Evolutionary conservation across 2,113 vertebrate genomes (phyloP), one percentile per base, ranked within the genome.

Genomic region (Serilophus lunatus): DNA sequence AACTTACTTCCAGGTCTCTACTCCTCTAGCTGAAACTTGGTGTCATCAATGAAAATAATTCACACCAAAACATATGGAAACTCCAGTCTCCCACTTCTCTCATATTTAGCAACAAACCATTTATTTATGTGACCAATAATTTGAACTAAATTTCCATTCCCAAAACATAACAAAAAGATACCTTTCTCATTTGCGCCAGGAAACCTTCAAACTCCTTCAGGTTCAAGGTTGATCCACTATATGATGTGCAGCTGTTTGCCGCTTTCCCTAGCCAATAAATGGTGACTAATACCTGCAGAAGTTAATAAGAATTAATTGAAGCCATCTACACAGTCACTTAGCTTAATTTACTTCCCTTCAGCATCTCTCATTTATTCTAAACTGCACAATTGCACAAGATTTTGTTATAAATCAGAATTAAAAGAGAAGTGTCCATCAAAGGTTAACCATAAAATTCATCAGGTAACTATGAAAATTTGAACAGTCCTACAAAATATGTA

Each of bases 261-360:
- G 98, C 98, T 92, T 98, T 99, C 66, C 99, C 99, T 97, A 99
- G 97, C 99, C 99, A 99, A 97, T 99, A 99, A 95, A 99, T 98
- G 87, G 99, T 99, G 95, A 99, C 98, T 97, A 99, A 96, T 81
- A 99, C 99, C 99, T 99, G 97, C 76, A 77, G 68, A 90, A 95
- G 86, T 93, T 79, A 96, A 93, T 10, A 82, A 86, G 44, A 92
- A 88, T 92, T 95, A 95, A 92, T 92, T 90, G 63, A 84, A 86
- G 28, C 31, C 82, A 84, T 64, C 35, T 79, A 79, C 42, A 70
- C 23, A 84, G 54, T 92, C 36, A 68, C 33, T 71, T 56, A 50
- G n/a, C 28, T 89, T 56, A 57, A 77, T 49, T 82, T 66, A 83
- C 45, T 75, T 91, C 60, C 57, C 64, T 72, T 68, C 63, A 88